Evolutionary conservation across 2,888 invertebrate species (phyloP).

Genomic region (Drosophila subsilvestris): DNA sequence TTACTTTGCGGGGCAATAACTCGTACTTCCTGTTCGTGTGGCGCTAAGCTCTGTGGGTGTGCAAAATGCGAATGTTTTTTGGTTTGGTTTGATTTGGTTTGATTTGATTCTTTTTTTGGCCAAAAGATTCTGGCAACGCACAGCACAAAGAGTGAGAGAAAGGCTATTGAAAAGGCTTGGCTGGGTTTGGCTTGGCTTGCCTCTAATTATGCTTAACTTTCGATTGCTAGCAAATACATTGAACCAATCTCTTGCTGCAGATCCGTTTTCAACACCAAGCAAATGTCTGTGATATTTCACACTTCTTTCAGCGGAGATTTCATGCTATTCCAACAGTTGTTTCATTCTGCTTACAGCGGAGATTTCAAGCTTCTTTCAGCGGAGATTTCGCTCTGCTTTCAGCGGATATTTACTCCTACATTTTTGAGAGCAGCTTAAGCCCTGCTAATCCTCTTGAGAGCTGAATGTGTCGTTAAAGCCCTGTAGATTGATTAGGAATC

Average conservation of each 20-base stretch:
- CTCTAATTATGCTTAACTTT: slow-evolving; percentile 14
- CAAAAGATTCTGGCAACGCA: slow-evolving; percentile 33
- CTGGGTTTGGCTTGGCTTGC: too few relatives aligned
- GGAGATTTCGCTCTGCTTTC: not conserved
- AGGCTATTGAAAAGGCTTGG: slow-evolving; percentile 31
- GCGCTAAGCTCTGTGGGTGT: slow-evolving; percentile 72
- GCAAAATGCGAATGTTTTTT: slow-evolving; percentile 36
- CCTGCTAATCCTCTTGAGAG: slow-evolving; percentile 14
- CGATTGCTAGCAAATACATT: not conserved
- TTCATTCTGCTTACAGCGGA: too few relatives aligned
- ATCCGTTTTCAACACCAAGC: not conserved
- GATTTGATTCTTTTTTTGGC: slow-evolving; percentile 42
- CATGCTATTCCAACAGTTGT: not conserved
- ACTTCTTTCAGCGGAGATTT: too few relatives aligned
- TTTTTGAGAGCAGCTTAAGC: not conserved
- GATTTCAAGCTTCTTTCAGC: not conserved
- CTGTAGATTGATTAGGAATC: not conserved
- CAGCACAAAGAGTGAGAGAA: slow-evolving; percentile 28
- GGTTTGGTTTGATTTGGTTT: not conserved
- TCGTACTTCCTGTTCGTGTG: slow-evolving; percentile 70
- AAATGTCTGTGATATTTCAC: not conserved
- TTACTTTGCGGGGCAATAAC: slow-evolving; percentile 51
- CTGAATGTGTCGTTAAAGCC: not conserved
- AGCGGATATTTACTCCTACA: not conserved
- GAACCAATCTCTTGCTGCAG: not conserved